Base-by-base conservation (phyloP, 1,140 invertebrate species). In the Drosophila leontia region DNA sequence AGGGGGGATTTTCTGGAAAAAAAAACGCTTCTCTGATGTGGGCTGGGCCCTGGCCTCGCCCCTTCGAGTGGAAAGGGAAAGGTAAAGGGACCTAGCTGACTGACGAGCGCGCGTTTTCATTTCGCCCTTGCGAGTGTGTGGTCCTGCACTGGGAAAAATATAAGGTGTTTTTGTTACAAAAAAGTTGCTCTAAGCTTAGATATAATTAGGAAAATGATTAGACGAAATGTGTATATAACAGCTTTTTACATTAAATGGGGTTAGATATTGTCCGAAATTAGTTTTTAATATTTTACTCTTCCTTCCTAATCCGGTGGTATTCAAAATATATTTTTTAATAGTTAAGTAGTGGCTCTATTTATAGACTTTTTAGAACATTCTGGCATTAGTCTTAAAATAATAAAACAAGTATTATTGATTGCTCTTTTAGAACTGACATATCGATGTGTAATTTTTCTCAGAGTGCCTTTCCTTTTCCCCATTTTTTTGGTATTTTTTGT, bases 61-160 rank as follows among this genome's bases (percentile, higher is more conserved):
- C 59, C 68, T 26, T 39, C 41, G 53, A 60, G 35, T 41, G 59
- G 37, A 70, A 42, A 56, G 53, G 51, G 75, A 55, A 71, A 64
- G 53, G 53, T 56, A 56, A 78, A 64, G 82, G 68, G 70, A 62
- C 50, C 67, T 68, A 48, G 58, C 74, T 88, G 85, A 85, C 78
- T 82, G 85, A 90, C 86, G 85, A 91, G 85, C 56, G 63, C 75
- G 79, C 81, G 71, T 85, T 90, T 78, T 84, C 84, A 63, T 82
- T 60, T 58, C 37, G 68, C 47, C 65, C 39, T 45, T 58, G 44
- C 29, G 45, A 60, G 67, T 51, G 53, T 72, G 67, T 19, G 45
- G 17, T 13, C 39, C 34, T 23, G 23, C 63, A 70, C 67, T 70
- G n/a, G 8, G 12, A 12, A 51, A 51, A 35, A n/a, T 7, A 7